These are phyloP conservation scores for Holothuria glaberrima DNA, from an alignment of 35 echinoderm and acorn worm genomes.

Conservation along the genomic window DNA sequence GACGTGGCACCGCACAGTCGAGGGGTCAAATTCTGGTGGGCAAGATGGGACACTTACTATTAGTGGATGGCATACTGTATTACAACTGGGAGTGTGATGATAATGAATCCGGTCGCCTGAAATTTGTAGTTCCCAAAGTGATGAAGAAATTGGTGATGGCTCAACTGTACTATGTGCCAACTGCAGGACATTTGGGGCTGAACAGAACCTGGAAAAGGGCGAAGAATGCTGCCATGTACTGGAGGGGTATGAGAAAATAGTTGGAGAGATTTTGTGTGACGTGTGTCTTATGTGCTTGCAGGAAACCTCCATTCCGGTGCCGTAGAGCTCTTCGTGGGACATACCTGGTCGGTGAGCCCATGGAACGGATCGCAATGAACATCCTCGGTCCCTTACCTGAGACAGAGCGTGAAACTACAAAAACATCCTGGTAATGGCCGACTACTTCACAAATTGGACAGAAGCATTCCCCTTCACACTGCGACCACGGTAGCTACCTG, in stretches of 20 bases:
- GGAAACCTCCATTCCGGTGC: conserved; percentile 16
- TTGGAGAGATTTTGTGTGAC: background rate
- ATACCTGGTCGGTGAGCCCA: too few species aligned
- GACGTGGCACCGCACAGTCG: background rate
- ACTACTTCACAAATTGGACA: conserved; percentile 75
- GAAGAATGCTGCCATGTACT: background rate
- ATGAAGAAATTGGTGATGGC: background rate
- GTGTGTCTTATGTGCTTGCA: conserved; percentile 5
- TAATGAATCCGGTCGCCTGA: background rate
- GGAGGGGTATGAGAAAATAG: too few species aligned
- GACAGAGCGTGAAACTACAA: conserved; percentile 52
- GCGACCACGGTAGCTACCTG: conserved; percentile 47
- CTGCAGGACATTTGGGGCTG: conserved; percentile 25
- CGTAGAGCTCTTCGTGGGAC: too few species aligned
- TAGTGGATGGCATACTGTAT: background rate
- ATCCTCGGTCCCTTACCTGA: too few species aligned
- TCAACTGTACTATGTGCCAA: background rate
- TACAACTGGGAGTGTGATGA: too few species aligned
- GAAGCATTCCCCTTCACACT: conserved; percentile 57
- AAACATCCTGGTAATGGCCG: too few species aligned
- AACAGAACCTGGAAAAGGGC: conserved; percentile 11
- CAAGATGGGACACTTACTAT: background rate
- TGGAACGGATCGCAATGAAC: too few species aligned
- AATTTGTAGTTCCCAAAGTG: background rate
- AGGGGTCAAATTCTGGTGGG: background rate